Base-by-base conservation (phyloP, 1,140 invertebrate species). In the Mamestra configurata region DNA sequence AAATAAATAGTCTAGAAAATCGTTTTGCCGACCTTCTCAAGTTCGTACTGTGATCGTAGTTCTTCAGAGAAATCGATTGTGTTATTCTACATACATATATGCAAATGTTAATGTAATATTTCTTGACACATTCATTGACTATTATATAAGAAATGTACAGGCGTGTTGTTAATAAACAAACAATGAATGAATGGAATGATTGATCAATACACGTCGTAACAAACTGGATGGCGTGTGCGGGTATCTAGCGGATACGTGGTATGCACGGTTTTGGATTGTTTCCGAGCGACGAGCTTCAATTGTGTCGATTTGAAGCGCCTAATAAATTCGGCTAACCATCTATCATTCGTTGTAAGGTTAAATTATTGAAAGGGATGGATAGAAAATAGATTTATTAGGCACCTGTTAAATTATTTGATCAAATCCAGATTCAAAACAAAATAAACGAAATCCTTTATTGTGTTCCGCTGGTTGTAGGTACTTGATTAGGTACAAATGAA, bases 171-270 rank as follows among this genome's bases (percentile, higher is more conserved):
- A 2, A 75, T 59, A 40, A 70, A 75, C 71, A 59, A 75, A 75
- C 71, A 40, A 75, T 75, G 51, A 59, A 75, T 75, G 71, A 75
- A 75, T 75, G 71, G 71, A 75, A 75, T 75, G 59, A 75, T 75
- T 75, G 71, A 75, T 75, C 18, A 40, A 10, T 72, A 24, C 22
- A 27, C 27, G 18, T 57, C 35, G 51, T 59, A 59, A 59, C 55
- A 57, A 75, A 75, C 71, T 43, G 71, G 71, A 43, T 75, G 24
- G 53, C 71, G 35, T 57, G 71, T 10, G 7, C 7, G 11, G 20
- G 53, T 37, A 40, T 18, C 8, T 3, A 53, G n/a, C 53, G 51
- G 71, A 75, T 59, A 20, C 53, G 22, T 49, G 40, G 61, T 35
- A 35, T 75, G 22, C 55, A 57, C 35, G 53, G 13, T 27, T 40